Evolutionary conservation across 2,888 invertebrate genomes (phyloP).

Genomic region (Blomia tropicalis): DNA sequence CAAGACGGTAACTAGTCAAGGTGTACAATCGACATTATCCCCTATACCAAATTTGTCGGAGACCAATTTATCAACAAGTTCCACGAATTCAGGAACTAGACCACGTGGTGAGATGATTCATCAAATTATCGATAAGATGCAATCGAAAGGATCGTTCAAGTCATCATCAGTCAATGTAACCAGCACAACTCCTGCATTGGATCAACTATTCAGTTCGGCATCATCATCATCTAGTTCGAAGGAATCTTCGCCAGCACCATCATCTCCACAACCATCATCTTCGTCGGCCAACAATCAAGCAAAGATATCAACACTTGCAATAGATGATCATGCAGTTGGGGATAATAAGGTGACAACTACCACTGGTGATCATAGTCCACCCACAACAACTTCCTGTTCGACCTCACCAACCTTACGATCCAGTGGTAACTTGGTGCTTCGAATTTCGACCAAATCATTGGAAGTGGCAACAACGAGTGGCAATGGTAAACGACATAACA

Average conservation of each 20-base stretch:
- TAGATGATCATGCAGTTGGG: background rate
- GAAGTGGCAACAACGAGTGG: background rate
- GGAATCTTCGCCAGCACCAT: background rate
- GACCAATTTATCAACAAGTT: background rate
- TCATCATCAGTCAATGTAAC: conserved; percentile 17
- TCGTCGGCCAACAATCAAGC: background rate
- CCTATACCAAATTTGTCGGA: background rate
- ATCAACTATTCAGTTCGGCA: background rate
- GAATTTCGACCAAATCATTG: conserved; percentile 19
- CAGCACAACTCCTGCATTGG: conserved; percentile 10
- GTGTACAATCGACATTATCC: background rate
- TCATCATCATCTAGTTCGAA: background rate
- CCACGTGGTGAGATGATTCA: conserved; percentile 18
- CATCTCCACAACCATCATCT: background rate
- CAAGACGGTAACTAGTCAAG: background rate
- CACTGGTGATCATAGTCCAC: background rate
- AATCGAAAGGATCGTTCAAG: conserved; percentile 14
- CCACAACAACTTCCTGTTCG: background rate
- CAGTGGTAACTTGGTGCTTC: conserved; percentile 18
- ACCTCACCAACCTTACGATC: background rate
- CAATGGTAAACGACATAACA: background rate
- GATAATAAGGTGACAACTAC: conserved; percentile 15
- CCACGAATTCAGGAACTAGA: background rate
- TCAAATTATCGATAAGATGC: conserved; percentile 18
- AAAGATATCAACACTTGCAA: background rate